Evolutionary conservation across 2,888 invertebrate species (phyloP).

Genomic region (Cylindroiulus punctatus): DNA sequence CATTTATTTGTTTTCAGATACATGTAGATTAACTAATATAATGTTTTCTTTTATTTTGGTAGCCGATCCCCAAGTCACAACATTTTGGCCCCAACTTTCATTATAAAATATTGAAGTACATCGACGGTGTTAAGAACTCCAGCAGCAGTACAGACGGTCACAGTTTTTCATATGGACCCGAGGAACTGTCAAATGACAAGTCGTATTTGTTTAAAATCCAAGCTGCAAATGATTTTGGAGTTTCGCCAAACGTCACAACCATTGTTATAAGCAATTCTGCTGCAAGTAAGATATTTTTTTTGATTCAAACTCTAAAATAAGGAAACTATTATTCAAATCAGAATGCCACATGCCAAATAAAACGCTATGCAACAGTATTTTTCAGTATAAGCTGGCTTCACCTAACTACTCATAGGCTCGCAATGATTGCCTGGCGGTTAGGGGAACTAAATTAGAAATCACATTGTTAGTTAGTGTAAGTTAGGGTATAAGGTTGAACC

Average conservation of each 20-base stretch:
- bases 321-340: too few relatives aligned
- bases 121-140: background rate
- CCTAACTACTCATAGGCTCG: too few relatives aligned
- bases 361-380: too few relatives aligned
- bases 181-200: background rate
- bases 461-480: too few relatives aligned
- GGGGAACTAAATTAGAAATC: too few relatives aligned
- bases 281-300: background rate
- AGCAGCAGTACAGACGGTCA: background rate
- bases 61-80: background rate
- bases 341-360: too few relatives aligned
- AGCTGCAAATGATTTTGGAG: background rate
- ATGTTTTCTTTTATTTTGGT: background rate
- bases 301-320: too few relatives aligned
- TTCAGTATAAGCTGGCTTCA: too few relatives aligned
- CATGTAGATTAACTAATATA: background rate
- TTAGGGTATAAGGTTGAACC: too few relatives aligned
- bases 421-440: too few relatives aligned
- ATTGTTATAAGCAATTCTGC: background rate
- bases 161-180: background rate
- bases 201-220: background rate
- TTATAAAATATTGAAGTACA: background rate
- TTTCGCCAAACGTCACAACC: background rate
- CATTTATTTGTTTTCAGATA: background rate
- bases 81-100: slow-evolving; percentile 7